Evolutionary conservation across 2,888 invertebrate species (phyloP).

Genomic region (Conchocele bisecta): DNA sequence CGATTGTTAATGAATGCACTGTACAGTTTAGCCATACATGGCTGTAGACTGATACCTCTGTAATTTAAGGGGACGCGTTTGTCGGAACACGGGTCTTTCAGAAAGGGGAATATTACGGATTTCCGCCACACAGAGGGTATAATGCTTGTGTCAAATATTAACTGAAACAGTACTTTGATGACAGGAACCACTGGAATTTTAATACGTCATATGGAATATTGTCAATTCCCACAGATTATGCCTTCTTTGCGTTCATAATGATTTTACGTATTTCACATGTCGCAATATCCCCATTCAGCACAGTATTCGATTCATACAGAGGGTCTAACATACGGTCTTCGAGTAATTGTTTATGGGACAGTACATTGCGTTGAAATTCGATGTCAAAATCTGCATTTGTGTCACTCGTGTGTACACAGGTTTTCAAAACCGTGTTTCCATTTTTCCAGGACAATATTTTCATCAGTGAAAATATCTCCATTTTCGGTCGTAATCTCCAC

Average conservation of each 20-base stretch:
- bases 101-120: slow-evolving; percentile 23
- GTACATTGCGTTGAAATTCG: too few relatives aligned
- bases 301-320: background rate
- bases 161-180: slow-evolving; percentile 24
- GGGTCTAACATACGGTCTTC: slow-evolving; percentile 17
- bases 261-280: background rate
- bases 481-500: background rate
- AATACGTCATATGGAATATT: background rate
- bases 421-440: background rate
- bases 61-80: slow-evolving; percentile 21
- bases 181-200: slow-evolving; percentile 9
- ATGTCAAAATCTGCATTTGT: background rate
- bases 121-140: slow-evolving; percentile 18
- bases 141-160: slow-evolving; percentile 16
- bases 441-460: background rate
- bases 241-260: slow-evolving; percentile 3
- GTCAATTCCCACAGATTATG: background rate
- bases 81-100: slow-evolving; percentile 1
- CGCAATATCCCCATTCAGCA: background rate
- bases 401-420: background rate
- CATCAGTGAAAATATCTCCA: background rate
- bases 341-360: too few relatives aligned
- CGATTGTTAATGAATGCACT: slow-evolving; percentile 28
- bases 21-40: slow-evolving; percentile 34
- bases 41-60: slow-evolving; percentile 36